Percentiles rank a stretch among this genome's conserved stretches.
phyloP scores from a whole-genome alignment of 2,797 vertebrate genomes.

The Eulemur mongoz region DNA sequence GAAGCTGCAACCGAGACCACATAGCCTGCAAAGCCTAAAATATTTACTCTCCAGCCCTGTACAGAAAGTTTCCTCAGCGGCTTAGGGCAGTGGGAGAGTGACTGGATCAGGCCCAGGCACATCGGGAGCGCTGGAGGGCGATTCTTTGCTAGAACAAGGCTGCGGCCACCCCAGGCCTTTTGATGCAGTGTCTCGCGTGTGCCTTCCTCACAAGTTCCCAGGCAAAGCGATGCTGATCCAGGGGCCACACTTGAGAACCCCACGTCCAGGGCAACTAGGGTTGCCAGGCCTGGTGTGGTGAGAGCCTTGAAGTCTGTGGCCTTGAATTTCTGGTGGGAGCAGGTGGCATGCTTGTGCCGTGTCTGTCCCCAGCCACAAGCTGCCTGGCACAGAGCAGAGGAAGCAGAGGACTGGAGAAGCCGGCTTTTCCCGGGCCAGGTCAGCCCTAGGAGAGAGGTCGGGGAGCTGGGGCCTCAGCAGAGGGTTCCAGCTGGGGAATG shows the following conservation, averaged over 20 bases:
- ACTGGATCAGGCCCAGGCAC: too few relatives aligned
- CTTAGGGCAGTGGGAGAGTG: neutral
- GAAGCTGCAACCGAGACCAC: neutral
- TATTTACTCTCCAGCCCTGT: neutral
- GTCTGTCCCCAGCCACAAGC: too few relatives aligned
- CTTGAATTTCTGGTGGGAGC: neutral
- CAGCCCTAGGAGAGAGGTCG: too few relatives aligned
- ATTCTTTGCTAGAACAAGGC: neutral
- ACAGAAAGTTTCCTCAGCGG: neutral
- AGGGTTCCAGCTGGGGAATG: neutral
- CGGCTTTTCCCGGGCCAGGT: neutral
- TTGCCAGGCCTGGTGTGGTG: neutral
- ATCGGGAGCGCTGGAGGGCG: too few relatives aligned
- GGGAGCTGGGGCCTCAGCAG: neutral
- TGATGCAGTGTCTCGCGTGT: neutral
- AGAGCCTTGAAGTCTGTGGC: neutral
- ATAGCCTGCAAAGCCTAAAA: neutral
- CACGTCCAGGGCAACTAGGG: neutral
- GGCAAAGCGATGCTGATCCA: neutral
- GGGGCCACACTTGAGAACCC: neutral
- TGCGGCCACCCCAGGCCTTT: neutral
- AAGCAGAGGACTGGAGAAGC: neutral
- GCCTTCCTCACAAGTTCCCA: neutral
- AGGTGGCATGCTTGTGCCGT: fast-evolving
- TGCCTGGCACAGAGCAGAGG: neutral